Evolutionary conservation across 2,888 invertebrate species (phyloP), one percentile per base, ranked within the genome.

Genomic region (Hirudinaria manillensis): DNA sequence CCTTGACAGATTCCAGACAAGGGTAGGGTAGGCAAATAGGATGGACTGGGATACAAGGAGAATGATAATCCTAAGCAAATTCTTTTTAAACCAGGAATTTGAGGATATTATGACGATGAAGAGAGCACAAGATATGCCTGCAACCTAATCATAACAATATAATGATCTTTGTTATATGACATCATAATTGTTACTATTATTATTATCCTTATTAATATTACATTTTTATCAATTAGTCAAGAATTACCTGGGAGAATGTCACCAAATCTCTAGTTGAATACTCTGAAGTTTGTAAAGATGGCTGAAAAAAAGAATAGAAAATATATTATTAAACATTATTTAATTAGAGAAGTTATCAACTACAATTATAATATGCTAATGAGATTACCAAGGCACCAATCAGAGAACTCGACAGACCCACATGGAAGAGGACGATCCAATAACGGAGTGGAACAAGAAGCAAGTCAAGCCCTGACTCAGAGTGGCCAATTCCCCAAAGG

Each of bases 401-500:
- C 61, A 61, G 27, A 61, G 29, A 61, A 61, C 61, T 27, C 24
- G 24, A 61, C 24, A 24, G 27, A 38, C 27, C 19, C 34, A 27
- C 29, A 24, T 55, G 53, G 32, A n/a, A 29, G 55, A 51, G 2
- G 53, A 29, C 21, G 32, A 32, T n/a, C 32, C 53, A 27, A 29
- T 21, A 4, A 72, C n/a, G n/a, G 16, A 51, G 19, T 45, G 27
- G 55, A 71, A 71, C 29, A 71, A 51, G 21, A 71, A 53, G 55
- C 27, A 72, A 19, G 6, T 38, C 29, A 51, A n/a, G 34, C 51
- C 53, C 55, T 72, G 72, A n/a, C 55, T 24, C 55, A 72, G 27
- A n/a, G 32, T 53, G 21, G 53, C 72, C 53, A 72, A 55, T 45
- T 72, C 72, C 21, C 72, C 72, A 45, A 72, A 55, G n/a, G 72